These are phyloP conservation scores for Oenanthe oenanthe DNA, from an alignment of 2,113 vertebrate species.

Conservation along the genomic window DNA sequence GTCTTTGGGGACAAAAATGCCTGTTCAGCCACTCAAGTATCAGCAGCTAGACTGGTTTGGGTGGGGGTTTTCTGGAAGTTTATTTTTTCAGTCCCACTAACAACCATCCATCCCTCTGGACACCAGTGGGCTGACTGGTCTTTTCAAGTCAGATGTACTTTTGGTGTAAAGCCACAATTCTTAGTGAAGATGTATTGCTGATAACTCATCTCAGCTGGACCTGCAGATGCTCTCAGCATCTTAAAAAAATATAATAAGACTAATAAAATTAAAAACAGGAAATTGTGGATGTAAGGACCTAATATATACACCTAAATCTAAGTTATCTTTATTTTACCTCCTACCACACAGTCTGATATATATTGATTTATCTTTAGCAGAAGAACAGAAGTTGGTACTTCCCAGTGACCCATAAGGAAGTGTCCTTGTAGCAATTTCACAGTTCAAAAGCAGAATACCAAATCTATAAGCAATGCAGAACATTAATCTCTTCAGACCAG, in stretches of 20 bases:
- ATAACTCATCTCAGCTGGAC: not conserved
- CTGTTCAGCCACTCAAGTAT: not conserved
- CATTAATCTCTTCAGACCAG: not conserved
- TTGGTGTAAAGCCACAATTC: not conserved
- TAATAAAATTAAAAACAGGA: conserved; percentile 10
- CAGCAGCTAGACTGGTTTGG: not conserved
- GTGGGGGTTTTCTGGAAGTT: fast-evolving
- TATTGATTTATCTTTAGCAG: not conserved
- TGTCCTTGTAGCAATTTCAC: not conserved
- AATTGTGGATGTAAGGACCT: not conserved
- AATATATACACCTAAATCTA: not conserved
- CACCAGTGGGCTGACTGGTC: not conserved
- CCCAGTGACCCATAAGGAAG: not conserved
- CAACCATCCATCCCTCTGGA: not conserved
- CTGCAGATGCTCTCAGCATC: conserved; percentile 25
- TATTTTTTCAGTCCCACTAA: not conserved
- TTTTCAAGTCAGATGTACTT: not conserved
- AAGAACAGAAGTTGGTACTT: not conserved
- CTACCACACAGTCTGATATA: not conserved
- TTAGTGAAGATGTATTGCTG: not conserved
- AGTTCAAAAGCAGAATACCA: not conserved
- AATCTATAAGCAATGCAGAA: not conserved
- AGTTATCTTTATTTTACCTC: conserved; percentile 3
- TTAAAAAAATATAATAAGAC: conserved; percentile 30
- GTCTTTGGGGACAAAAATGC: not conserved